phyloP scores from a whole-genome alignment of 2,888 invertebrate species.

The Dasysyrphus albostriatus region DNA sequence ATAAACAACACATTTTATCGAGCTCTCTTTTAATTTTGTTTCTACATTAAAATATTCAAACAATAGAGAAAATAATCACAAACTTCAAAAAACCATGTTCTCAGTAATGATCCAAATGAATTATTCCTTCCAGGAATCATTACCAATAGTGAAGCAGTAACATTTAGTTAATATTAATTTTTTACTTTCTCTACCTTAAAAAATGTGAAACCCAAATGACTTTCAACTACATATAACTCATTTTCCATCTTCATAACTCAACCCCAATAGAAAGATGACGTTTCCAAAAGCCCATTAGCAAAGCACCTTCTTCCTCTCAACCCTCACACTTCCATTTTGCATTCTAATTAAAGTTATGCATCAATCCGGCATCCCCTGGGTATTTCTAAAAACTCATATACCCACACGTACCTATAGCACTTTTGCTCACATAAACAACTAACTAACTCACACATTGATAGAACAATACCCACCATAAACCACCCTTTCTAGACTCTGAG shows the following conservation, averaged over 20 bases:
- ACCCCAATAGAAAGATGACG: slow-evolving; percentile 8
- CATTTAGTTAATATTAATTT: too few relatives aligned
- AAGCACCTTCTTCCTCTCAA: slow-evolving; percentile 36
- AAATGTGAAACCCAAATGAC: neutral
- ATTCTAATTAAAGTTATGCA: slow-evolving; percentile 74
- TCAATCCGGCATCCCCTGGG: slow-evolving; percentile 58
- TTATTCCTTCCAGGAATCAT: too few relatives aligned
- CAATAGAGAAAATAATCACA: too few relatives aligned
- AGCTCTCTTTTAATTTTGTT: too few relatives aligned
- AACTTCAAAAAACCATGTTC: too few relatives aligned
- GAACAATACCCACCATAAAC: neutral
- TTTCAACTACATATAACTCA: slow-evolving; percentile 3
- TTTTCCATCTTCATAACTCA: neutral
- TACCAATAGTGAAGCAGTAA: too few relatives aligned
- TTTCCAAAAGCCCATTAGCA: slow-evolving; percentile 66
- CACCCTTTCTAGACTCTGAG: slow-evolving; percentile 43
- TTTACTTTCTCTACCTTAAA: neutral
- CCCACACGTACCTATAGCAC: neutral
- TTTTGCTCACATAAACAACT: neutral
- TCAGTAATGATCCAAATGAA: too few relatives aligned
- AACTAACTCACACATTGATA: slow-evolving; percentile 15
- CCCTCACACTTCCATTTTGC: slow-evolving; percentile 49
- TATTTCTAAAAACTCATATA: slow-evolving; percentile 22
- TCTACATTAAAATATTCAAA: too few relatives aligned
- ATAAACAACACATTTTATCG: too few relatives aligned